A percentile compares a stretch with the other conserved stretches of the same genome.
phyloP scores from a whole-genome alignment of 2,113 vertebrate genomes.

The Chloebia gouldiae region DNA sequence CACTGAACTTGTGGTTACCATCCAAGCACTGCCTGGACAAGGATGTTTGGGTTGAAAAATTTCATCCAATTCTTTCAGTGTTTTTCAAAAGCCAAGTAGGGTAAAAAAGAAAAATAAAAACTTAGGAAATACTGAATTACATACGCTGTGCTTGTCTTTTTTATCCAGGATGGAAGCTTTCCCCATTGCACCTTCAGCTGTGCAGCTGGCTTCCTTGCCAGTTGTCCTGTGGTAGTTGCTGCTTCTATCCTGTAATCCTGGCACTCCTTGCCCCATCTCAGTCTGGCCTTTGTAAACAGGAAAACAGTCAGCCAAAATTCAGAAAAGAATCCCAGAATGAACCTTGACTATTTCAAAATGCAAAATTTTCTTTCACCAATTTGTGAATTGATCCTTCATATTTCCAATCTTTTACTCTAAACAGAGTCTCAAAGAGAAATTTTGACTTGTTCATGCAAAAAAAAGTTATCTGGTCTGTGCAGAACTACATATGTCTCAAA shows the following conservation, averaged over 20 bases:
- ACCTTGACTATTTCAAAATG: background rate
- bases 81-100: background rate
- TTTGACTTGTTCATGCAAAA: background rate
- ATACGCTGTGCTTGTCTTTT: background rate
- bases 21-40: rapidly evolving
- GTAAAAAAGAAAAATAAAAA: background rate
- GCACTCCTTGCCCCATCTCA: constrained; percentile 75
- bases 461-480: background rate
- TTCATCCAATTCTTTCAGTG: background rate
- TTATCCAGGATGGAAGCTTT: constrained; percentile 59
- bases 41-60: background rate
- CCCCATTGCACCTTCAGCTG: constrained; percentile 73
- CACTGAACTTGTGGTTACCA: background rate
- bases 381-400: background rate
- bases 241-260: constrained; percentile 66
- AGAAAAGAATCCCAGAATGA: background rate
- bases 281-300: constrained; percentile 48
- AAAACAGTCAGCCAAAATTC: background rate
- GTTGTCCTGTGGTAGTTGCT: constrained; percentile 60
- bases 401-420: background rate
- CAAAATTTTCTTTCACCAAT: background rate
- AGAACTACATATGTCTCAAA: background rate
- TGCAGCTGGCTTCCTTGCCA: constrained; percentile 62
- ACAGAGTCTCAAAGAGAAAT: background rate
- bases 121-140: background rate